Conservation (phyloP, 2,797 vertebrate genomes). For the Otolemur crassicaudatus region DNA sequence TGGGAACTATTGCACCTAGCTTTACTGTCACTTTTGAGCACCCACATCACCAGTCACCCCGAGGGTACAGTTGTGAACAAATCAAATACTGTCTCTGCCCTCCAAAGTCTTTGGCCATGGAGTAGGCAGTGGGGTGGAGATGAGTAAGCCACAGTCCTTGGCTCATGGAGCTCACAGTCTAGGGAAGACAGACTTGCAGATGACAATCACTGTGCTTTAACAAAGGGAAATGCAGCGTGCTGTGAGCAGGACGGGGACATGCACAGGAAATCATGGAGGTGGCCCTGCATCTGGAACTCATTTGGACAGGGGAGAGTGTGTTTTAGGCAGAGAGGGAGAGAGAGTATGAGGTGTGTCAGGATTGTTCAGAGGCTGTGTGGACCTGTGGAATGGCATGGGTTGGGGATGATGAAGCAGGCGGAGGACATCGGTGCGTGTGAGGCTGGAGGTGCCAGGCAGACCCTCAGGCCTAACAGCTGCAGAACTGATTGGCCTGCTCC, state of each 20-base stretch:
- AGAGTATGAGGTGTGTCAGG: neutral
- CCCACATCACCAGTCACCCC: neutral
- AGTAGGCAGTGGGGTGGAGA: neutral
- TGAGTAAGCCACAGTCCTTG: neutral
- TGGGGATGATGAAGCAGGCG: neutral
- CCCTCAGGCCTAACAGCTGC: neutral
- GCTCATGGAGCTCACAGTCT: neutral
- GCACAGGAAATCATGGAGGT: neutral
- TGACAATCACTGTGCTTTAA: neutral
- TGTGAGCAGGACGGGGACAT: neutral
- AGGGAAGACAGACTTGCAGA: neutral
- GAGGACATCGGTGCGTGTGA: neutral
- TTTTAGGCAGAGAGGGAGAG: neutral
- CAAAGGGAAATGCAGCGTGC: neutral
- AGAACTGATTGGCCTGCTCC: neutral
- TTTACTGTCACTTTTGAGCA: neutral
- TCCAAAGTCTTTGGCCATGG: neutral
- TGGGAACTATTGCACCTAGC: neutral
- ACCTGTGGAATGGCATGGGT: neutral
- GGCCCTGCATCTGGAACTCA: neutral
- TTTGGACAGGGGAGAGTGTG: neutral
- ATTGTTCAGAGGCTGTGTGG: neutral
- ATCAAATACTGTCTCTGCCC: neutral
- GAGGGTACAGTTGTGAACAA: neutral
- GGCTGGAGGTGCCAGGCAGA: neutral